Conservation (phyloP, 2,888 invertebrate species). For the Macaria liturata region DNA sequence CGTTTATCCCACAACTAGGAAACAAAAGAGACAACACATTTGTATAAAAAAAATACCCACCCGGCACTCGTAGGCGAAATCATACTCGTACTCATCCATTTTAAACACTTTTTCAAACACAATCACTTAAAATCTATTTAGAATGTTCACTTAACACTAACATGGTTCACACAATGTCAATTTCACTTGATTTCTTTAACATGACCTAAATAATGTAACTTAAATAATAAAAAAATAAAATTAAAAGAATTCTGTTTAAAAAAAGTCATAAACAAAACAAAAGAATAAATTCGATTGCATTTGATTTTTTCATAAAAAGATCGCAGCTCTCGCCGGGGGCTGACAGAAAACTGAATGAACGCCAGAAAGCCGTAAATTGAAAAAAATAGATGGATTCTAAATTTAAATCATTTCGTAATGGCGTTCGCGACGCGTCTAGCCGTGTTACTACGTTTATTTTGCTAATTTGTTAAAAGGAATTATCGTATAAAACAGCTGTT, state of each 20-base stretch:
- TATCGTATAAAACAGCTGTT: conserved; percentile 71
- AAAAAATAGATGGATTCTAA: conserved; percentile 68
- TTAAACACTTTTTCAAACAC: conserved; percentile 50
- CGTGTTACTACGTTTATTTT: conserved; percentile 34
- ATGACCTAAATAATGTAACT: conserved; percentile 45
- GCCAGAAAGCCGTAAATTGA: conserved; percentile 68
- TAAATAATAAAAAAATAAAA: conserved; percentile 29
- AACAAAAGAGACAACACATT: not conserved
- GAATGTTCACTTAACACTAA: conserved; percentile 51
- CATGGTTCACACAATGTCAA: conserved; percentile 47
- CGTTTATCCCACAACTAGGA: too few species aligned
- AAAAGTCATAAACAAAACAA: conserved; percentile 16
- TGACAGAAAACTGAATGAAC: conserved; percentile 76
- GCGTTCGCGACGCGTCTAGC: conserved; percentile 57
- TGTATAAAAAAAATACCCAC: conserved; percentile 66
- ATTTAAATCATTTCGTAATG: conserved; percentile 77
- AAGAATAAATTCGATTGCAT: conserved; percentile 7
- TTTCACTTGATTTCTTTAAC: conserved; percentile 12
- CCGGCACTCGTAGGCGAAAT: conserved; percentile 87
- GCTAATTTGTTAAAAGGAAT: conserved; percentile 38
- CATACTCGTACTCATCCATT: conserved; percentile 84
- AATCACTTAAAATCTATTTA: conserved; percentile 41
- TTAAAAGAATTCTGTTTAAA: conserved; percentile 23
- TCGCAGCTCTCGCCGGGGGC: conserved; percentile 54
- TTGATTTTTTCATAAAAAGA: conserved; percentile 37